Conservation (phyloP, 2,797 vertebrate genomes). For the Cryptoblepharus egeriae region DNA sequence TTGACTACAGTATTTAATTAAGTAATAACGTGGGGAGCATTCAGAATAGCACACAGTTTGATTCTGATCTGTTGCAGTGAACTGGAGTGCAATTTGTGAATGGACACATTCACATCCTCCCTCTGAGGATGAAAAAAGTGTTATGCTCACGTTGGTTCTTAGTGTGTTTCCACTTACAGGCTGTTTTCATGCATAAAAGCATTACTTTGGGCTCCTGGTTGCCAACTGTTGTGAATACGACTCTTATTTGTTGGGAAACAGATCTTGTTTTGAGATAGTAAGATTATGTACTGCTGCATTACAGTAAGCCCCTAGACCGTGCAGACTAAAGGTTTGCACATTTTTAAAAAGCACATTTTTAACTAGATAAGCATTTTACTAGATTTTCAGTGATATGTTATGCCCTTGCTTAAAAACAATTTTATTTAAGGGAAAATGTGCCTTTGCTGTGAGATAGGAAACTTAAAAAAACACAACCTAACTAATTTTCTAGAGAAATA, state of each 20-base stretch:
- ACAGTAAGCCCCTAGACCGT: background rate
- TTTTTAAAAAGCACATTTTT: too few species aligned
- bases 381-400: background rate
- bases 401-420: conserved; percentile 12
- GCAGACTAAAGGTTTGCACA: background rate
- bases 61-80: too few species aligned
- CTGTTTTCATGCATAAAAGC: too few species aligned
- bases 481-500: background rate
- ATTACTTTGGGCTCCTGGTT: too few species aligned
- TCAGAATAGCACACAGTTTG: too few species aligned
- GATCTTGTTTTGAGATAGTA: background rate
- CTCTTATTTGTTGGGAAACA: background rate
- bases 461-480: background rate
- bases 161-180: too few species aligned
- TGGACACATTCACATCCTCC: too few species aligned
- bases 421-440: background rate
- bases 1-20: background rate
- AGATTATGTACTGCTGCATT: background rate
- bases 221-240: background rate
- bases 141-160: too few species aligned
- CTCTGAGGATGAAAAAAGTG: too few species aligned
- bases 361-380: background rate
- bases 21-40: too few species aligned
- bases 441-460: background rate
- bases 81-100: too few species aligned